Percentiles rank a stretch among this genome's conserved stretches.
These are phyloP conservation scores for Diorhabda elongata DNA, from an alignment of 1,140 invertebrate species.

Conservation along the genomic window DNA sequence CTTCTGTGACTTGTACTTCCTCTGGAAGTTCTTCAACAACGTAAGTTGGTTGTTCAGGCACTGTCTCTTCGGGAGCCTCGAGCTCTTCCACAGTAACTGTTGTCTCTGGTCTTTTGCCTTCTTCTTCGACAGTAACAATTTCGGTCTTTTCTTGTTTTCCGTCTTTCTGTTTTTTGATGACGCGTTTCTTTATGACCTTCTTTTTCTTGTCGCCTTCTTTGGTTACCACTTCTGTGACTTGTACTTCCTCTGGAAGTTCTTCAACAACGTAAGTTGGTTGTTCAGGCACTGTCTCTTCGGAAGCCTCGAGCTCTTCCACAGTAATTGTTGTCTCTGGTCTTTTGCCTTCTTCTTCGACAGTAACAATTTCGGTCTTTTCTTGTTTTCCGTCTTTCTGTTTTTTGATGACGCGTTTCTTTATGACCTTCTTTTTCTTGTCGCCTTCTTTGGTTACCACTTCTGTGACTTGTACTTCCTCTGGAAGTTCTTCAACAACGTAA, in stretches of 20 bases:
- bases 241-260: conserved; percentile 40
- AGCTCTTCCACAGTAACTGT: conserved; percentile 37
- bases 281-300: conserved; percentile 41
- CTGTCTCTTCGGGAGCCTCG: conserved; percentile 32
- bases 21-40: conserved; percentile 31
- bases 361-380: conserved; percentile 41
- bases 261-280: conserved; percentile 35
- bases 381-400: conserved; percentile 37
- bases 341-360: conserved; percentile 43
- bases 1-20: conserved; percentile 29
- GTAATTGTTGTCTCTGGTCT: conserved; percentile 37
- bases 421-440: conserved; percentile 36
- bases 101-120: conserved; percentile 35
- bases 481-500: conserved; percentile 26
- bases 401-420: conserved; percentile 36
- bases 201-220: conserved; percentile 26
- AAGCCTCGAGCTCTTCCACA: conserved; percentile 47
- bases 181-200: conserved; percentile 25
- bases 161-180: conserved; percentile 40
- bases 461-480: conserved; percentile 41
- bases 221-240: conserved; percentile 23
- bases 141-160: conserved; percentile 43
- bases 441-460: conserved; percentile 40
- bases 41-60: conserved; percentile 28
- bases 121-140: conserved; percentile 43